Percentiles rank a stretch among this genome's conserved stretches.
Evolutionary conservation across 2,888 invertebrate species (phyloP).

Genomic region (Drosophila macrospina): DNA sequence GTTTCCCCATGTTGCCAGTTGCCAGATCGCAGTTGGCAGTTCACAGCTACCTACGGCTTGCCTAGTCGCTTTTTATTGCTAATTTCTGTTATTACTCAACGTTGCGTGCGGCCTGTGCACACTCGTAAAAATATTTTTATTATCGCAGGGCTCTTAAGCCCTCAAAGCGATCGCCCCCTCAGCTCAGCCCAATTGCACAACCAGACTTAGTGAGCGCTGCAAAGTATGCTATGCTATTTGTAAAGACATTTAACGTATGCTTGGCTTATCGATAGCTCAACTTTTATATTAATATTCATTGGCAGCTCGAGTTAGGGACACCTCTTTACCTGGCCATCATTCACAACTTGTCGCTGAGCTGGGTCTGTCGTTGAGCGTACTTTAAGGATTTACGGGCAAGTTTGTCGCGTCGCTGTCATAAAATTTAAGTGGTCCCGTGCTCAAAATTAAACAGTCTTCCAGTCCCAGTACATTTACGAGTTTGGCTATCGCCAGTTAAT

Average conservation of each 20-base stretch:
- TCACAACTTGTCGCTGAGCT: neutral
- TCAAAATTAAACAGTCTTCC: conserved; percentile 19
- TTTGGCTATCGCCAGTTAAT: conserved; percentile 63
- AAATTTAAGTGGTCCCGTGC: conserved; percentile 51
- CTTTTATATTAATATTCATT: conserved; percentile 24
- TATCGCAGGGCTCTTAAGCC: conserved; percentile 41
- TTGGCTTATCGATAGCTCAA: conserved; percentile 43
- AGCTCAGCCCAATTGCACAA: neutral
- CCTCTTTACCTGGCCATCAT: conserved; percentile 15
- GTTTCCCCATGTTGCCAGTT: neutral
- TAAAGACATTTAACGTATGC: conserved; percentile 23
- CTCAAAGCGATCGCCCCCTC: neutral
- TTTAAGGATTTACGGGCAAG: conserved; percentile 38
- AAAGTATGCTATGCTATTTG: conserved; percentile 51
- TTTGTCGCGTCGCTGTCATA: conserved; percentile 56
- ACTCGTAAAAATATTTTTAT: conserved; percentile 79
- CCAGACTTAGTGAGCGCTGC: conserved; percentile 14
- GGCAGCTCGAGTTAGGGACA: conserved; percentile 5
- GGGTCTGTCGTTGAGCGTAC: neutral
- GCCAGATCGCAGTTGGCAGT: neutral
- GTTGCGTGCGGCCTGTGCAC: conserved; percentile 40
- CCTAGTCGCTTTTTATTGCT: conserved; percentile 71
- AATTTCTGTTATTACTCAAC: conserved; percentile 74
- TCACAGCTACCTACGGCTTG: conserved; percentile 9
- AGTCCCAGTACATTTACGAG: conserved; percentile 33